These are phyloP conservation scores for Drosophila colorata DNA, from an alignment of 2,888 invertebrate genomes.

Conservation along the genomic window DNA sequence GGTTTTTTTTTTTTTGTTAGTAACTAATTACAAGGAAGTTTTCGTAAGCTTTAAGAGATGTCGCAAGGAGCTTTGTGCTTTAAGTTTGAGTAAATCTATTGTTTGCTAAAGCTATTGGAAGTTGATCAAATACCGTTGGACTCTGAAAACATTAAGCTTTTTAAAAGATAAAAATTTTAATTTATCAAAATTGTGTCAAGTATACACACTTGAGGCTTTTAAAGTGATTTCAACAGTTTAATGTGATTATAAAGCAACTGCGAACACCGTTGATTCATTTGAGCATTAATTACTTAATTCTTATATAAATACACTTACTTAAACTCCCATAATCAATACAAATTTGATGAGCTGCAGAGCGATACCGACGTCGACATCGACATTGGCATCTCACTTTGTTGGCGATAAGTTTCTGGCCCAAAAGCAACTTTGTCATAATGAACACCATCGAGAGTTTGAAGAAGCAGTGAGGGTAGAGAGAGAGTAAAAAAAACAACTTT, in stretches of 20 bases:
- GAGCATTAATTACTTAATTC: constrained; percentile 38
- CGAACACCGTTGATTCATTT: neutral
- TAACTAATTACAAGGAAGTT: too few species aligned
- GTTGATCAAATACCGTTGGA: neutral
- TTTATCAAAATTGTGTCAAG: neutral
- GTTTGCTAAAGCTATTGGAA: too few species aligned
- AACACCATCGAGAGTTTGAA: constrained; percentile 29
- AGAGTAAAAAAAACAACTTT: constrained; percentile 46
- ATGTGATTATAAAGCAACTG: neutral
- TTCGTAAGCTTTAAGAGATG: too few species aligned
- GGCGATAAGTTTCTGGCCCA: constrained; percentile 33
- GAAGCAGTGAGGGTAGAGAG: neutral
- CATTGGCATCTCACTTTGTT: constrained; percentile 19
- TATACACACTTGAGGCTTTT: too few species aligned
- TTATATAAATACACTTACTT: constrained; percentile 17
- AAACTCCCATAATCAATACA: constrained; percentile 41
- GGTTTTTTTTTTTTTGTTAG: too few species aligned
- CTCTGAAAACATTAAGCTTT: too few species aligned
- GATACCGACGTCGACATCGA: constrained; percentile 2
- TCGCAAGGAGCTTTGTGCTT: too few species aligned
- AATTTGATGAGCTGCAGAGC: constrained; percentile 47
- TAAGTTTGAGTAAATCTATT: too few species aligned
- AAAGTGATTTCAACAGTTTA: neutral
- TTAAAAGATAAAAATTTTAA: too few species aligned
- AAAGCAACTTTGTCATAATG: constrained; percentile 55